Conservation (phyloP, 2,113 vertebrate genomes). For the Takifugu flavidus region DNA sequence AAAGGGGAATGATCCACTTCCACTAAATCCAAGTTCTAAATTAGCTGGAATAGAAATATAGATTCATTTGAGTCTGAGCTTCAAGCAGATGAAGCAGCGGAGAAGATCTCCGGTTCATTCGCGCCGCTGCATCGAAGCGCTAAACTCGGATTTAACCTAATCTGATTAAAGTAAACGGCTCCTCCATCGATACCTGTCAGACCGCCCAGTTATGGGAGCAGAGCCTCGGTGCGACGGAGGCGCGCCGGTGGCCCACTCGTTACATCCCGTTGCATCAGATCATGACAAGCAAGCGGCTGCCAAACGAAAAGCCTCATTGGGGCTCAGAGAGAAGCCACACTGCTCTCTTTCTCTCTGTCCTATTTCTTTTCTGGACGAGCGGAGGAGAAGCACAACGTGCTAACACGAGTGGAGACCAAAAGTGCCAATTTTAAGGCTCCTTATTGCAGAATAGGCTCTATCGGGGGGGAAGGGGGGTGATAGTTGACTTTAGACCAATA, state of each 20-base stretch:
- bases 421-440: not conserved
- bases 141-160: conserved; percentile 52
- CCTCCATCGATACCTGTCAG: conserved; percentile 55
- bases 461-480: not conserved
- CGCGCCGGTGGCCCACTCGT: conserved; percentile 34
- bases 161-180: conserved; percentile 66
- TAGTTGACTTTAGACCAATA: conserved; percentile 7
- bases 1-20: too few relatives aligned
- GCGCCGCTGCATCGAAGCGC: conserved; percentile 25
- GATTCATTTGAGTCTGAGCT: too few relatives aligned
- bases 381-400: too few relatives aligned
- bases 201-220: conserved; percentile 41
- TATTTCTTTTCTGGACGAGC: not conserved
- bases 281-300: conserved; percentile 32
- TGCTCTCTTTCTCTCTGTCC: conserved; percentile 7
- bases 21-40: too few relatives aligned
- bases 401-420: too few relatives aligned
- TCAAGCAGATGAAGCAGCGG: too few relatives aligned
- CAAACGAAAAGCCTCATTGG: conserved; percentile 46
- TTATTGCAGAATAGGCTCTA: not conserved
- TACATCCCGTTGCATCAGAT: conserved; percentile 60
- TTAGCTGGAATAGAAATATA: too few relatives aligned
- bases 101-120: not conserved
- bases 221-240: conserved; percentile 26
- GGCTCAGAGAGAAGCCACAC: conserved; percentile 18